Evolutionary conservation across 2,113 vertebrate genomes (phyloP).

Genomic region (Antechinus stuartii): DNA sequence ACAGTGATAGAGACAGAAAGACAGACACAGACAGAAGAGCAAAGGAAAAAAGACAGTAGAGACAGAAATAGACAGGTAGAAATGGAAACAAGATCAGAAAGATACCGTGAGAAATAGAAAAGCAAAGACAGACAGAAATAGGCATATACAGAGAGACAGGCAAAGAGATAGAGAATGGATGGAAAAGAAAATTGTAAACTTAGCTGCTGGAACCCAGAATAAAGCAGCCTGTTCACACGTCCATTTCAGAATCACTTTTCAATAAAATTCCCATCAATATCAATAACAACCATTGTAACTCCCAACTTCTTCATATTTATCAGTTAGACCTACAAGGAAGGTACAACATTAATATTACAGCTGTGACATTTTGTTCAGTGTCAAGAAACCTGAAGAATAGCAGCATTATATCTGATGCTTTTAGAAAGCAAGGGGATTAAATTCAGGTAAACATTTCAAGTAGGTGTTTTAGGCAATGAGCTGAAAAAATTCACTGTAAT

Average conservation of each 20-base stretch:
- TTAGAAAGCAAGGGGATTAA: neutral
- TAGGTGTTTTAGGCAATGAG: slow-evolving; percentile 31
- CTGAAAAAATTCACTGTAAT: slow-evolving; percentile 43
- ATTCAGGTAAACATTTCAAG: neutral
- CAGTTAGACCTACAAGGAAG: neutral
- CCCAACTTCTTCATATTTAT: slow-evolving; percentile 5
- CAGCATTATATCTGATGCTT: neutral
- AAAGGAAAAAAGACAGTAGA: too few relatives aligned
- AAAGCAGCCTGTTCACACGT: neutral
- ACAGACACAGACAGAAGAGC: neutral
- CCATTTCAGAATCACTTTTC: slow-evolving; percentile 15
- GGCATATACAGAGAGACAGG: neutral
- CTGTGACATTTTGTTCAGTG: neutral
- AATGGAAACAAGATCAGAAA: too few relatives aligned
- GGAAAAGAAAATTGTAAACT: neutral
- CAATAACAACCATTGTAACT: neutral
- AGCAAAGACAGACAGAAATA: neutral
- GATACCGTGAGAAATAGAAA: neutral
- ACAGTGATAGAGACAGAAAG: neutral
- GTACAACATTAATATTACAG: neutral
- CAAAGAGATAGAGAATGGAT: neutral
- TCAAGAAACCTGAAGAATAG: neutral
- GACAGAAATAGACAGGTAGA: too few relatives aligned
- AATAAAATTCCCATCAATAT: neutral
- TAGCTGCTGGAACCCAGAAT: neutral